Conservation (phyloP, 2,797 vertebrate species). For the Lemur catta region DNA sequence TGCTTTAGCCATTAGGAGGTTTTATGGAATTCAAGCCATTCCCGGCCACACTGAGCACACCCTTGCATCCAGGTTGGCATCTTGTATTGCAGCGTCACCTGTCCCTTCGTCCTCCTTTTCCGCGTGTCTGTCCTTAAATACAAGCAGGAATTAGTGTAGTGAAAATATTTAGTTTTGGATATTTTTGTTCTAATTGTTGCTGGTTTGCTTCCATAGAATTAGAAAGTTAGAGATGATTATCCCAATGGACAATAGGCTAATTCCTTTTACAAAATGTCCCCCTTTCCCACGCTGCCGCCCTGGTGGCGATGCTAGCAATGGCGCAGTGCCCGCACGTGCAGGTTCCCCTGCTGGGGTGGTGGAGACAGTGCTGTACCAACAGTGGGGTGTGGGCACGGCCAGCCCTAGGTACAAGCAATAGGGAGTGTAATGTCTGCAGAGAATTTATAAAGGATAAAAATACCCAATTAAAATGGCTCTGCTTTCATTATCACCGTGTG, state of each 20-base stretch:
- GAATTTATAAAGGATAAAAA: not conserved
- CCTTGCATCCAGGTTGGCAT: not conserved
- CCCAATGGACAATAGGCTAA: not conserved
- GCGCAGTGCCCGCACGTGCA: not conserved
- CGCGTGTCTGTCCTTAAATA: not conserved
- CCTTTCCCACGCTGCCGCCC: not conserved
- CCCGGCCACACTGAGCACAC: no score
- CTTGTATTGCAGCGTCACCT: not conserved
- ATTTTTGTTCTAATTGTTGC: not conserved
- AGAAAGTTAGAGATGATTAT: not conserved
- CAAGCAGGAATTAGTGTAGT: not conserved
- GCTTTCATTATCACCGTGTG: not conserved
- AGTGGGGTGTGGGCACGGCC: fast-evolving
- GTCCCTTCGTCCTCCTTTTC: not conserved
- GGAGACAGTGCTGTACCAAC: not conserved
- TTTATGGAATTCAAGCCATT: not conserved
- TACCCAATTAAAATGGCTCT: not conserved
- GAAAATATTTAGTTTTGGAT: not conserved
- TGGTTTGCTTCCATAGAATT: not conserved
- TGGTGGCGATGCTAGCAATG: not conserved
- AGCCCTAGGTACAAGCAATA: not conserved
- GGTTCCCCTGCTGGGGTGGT: not conserved
- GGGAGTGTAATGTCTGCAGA: not conserved
- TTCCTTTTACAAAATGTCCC: not conserved
- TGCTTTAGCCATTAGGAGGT: not conserved